A percentile compares a stretch with the other conserved stretches of the same genome.
phyloP scores from a whole-genome alignment of 2,113 vertebrate species.

The Dendrocopos noguchii region DNA sequence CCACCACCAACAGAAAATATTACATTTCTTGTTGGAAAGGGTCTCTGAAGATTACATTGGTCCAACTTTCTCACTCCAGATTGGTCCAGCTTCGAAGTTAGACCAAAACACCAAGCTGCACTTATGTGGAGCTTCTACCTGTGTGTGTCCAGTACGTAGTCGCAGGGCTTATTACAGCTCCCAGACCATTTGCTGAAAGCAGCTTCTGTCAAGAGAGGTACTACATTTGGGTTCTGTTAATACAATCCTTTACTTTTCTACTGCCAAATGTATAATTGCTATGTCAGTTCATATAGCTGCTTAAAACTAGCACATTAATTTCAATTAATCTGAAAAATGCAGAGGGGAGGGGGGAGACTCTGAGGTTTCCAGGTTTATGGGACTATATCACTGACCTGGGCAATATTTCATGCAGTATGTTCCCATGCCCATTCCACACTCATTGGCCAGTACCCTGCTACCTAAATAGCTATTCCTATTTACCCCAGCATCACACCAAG shows the following conservation, averaged over 20 bases:
- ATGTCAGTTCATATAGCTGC: constrained; percentile 6
- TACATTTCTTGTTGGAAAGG: background rate
- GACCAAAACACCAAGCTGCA: background rate
- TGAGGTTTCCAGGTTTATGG: constrained; percentile 8
- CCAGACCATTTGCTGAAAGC: background rate
- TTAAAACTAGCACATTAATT: constrained; percentile 42
- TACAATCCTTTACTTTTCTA: constrained; percentile 5
- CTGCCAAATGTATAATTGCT: background rate
- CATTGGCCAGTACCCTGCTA: background rate
- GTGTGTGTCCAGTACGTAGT: rapidly evolving
- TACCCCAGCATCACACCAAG: background rate
- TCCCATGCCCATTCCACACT: background rate
- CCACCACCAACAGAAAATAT: background rate
- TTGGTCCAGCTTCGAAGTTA: background rate
- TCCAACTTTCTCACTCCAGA: background rate
- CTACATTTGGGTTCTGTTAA: background rate
- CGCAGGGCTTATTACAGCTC: background rate
- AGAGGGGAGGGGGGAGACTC: background rate
- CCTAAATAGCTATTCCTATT: background rate
- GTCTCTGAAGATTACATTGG: background rate
- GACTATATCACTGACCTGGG: constrained; percentile 24
- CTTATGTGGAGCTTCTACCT: background rate
- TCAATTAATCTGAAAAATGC: constrained; percentile 51
- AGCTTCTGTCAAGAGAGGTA: background rate
- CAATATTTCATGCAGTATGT: background rate